Base-by-base conservation (phyloP, 2,113 vertebrate genomes). In the Crypturellus undulatus region DNA sequence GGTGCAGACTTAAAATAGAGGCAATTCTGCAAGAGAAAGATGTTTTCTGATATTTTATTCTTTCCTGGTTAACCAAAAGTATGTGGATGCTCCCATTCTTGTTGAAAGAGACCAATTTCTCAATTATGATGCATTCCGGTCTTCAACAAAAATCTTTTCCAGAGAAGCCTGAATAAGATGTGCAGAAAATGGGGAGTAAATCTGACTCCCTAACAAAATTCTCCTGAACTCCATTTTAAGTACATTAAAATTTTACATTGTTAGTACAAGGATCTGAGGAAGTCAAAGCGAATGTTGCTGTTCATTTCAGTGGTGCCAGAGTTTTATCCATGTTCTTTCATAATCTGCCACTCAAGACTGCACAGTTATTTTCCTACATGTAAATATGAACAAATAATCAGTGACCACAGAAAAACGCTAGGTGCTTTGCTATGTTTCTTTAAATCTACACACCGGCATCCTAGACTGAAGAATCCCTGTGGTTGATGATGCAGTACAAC, bases 61-160 rank as follows among this genome's bases (percentile, higher is more conserved):
- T 86, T 77, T 82, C 65, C 70, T 72, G 26, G 84, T 91, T 94
- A 92, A 87, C 49, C 40, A 84, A 76, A 95, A 87, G 10, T 70
- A 77, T 73, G 71, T 78, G 71, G 40, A 56, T 75, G 42, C 9
- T 78, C 42, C 19, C 51, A 56, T 9, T 68, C 71, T 70, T 80
- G 36, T 40, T 67, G 40, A 42, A 42, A 42, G 40, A 42, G 40
- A 7, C 40, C 40, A 42, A 10, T 42, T 42, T 42, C 40, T 42
- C 40, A 75, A 56, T 73, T 47, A 47, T 76, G n/a, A 38, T 40
- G 43, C 18, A 30, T 32, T 65, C 59, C 34, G 70, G n/a, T 79
- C 10, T 73, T 69, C 59, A 70, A 4, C 1, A 59, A 40, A 79
- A 93, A 92, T 3, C 0, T 32, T 89, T 60, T 64, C 69, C 47